A percentile compares a stretch with the other conserved stretches of the same genome.
Conservation (phyloP, 1,140 invertebrate genomes). For the Ptiloglossa arizonensis region DNA sequence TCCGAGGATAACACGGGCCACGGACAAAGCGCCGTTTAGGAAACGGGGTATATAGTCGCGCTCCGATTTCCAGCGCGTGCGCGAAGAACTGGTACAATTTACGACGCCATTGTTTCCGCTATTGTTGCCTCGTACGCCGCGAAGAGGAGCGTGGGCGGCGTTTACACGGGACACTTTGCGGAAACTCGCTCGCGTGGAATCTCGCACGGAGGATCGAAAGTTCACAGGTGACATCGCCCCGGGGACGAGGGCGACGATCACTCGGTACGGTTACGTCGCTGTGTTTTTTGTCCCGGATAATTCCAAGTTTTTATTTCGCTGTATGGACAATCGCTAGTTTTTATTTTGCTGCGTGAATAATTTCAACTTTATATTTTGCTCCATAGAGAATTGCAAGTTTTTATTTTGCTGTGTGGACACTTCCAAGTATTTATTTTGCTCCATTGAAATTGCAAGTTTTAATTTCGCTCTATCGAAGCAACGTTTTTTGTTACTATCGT, state of each 20-base stretch:
- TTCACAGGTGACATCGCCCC: slow-evolving; percentile 14
- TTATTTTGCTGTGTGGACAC: too few relatives aligned
- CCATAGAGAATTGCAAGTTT: too few relatives aligned
- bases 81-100: slow-evolving; percentile 34
- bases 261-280: neutral
- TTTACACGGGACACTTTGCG: slow-evolving; percentile 5
- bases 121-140: slow-evolving; percentile 16
- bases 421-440: too few relatives aligned
- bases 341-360: too few relatives aligned
- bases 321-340: too few relatives aligned
- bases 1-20: slow-evolving; percentile 6
- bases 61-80: slow-evolving; percentile 37
- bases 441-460: too few relatives aligned
- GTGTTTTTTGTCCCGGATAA: too few relatives aligned
- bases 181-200: slow-evolving; percentile 1
- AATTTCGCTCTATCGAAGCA: too few relatives aligned
- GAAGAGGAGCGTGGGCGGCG: slow-evolving; percentile 31
- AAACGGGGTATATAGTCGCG: slow-evolving; percentile 27
- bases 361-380: too few relatives aligned
- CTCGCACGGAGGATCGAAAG: neutral
- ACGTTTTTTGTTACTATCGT: too few relatives aligned
- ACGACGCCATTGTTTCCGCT: slow-evolving; percentile 29
- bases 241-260: too few relatives aligned
- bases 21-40: slow-evolving; percentile 38
- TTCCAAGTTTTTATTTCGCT: too few relatives aligned